A percentile compares a stretch with the other conserved stretches of the same genome.
phyloP scores from a whole-genome alignment of 2,113 vertebrate genomes.

The Marmota flaviventris region DNA sequence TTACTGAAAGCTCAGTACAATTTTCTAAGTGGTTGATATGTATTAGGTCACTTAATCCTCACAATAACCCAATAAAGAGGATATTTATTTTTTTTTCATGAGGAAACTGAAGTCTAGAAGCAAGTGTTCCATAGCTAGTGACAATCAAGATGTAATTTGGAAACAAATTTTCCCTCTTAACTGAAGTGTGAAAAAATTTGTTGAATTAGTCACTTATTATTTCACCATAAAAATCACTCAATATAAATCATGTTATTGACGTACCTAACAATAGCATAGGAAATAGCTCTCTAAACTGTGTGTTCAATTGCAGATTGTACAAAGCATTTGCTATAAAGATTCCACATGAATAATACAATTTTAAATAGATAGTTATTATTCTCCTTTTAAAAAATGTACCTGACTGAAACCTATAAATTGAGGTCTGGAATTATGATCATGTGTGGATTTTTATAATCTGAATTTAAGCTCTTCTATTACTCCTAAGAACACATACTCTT shows the following conservation, averaged over 20 bases:
- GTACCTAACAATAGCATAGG: not conserved
- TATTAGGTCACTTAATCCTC: not conserved
- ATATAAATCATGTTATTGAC: not conserved
- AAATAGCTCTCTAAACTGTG: not conserved
- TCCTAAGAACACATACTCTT: not conserved
- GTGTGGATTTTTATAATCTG: not conserved
- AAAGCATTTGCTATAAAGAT: not conserved
- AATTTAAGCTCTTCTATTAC: not conserved
- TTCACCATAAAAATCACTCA: not conserved
- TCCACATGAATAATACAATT: not conserved
- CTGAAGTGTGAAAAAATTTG: constrained; percentile 29
- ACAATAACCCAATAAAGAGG: not conserved
- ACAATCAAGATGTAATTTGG: not conserved
- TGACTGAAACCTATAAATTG: not conserved
- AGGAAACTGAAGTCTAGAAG: not conserved
- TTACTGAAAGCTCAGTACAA: not conserved
- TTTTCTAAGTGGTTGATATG: not conserved
- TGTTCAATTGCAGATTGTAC: not conserved
- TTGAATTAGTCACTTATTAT: constrained; percentile 27
- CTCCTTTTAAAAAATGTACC: not conserved
- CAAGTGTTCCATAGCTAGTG: not conserved
- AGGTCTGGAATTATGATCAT: not conserved
- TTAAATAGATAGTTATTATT: not conserved
- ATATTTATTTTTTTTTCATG: not conserved
- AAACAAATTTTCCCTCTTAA: constrained; percentile 1